Conservation (phyloP, 2,797 vertebrate species). For the Pseudomugil tenellus region DNA sequence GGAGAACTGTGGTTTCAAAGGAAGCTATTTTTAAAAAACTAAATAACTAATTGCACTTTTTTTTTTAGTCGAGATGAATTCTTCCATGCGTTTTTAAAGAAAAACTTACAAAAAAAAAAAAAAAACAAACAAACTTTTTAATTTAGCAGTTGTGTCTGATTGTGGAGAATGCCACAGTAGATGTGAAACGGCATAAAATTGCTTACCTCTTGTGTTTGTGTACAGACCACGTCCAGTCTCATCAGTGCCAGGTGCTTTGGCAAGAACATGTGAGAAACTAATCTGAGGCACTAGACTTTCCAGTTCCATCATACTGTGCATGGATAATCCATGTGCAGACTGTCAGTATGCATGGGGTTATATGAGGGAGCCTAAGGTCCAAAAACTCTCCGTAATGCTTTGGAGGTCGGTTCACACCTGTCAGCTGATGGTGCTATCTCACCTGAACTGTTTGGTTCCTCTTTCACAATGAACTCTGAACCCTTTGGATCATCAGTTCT, state of each 20-base stretch:
- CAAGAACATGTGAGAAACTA: conserved; percentile 67
- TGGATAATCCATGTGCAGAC: conserved; percentile 58
- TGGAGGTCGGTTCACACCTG: conserved; percentile 5
- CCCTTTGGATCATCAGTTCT: neutral
- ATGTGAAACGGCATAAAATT: conserved; percentile 16
- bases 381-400: conserved; percentile 9
- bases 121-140: too few species aligned
- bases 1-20: conserved; percentile 37
- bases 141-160: neutral
- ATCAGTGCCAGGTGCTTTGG: conserved; percentile 54
- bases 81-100: conserved; percentile 22
- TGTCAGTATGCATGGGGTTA: conserved; percentile 47
- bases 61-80: conserved; percentile 26
- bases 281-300: conserved; percentile 73
- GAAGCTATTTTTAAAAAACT: conserved; percentile 23
- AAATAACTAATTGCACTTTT: conserved; percentile 32
- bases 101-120: too few species aligned
- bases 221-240: conserved; percentile 31
- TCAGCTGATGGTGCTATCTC: neutral
- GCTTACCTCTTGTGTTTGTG: conserved; percentile 12
- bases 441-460: neutral
- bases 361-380: conserved; percentile 19
- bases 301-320: conserved; percentile 50
- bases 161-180: conserved; percentile 9
- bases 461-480: neutral